phyloP scores from a whole-genome alignment of 2,888 invertebrate genomes.

The Mythimna loreyi region DNA sequence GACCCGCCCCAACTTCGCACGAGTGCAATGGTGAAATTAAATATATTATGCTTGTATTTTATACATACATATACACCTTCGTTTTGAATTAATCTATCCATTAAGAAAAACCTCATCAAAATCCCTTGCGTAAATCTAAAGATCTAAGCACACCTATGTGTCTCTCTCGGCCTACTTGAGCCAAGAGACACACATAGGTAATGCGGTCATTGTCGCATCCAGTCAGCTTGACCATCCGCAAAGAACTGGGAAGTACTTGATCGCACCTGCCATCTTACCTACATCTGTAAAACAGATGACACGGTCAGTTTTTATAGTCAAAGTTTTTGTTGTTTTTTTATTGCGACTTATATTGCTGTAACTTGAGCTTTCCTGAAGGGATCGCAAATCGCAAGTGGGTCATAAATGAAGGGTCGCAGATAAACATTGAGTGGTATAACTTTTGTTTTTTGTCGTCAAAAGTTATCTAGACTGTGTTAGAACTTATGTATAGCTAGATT shows the following conservation, averaged over 20 bases:
- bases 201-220: constrained; percentile 21
- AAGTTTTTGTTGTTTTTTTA: constrained; percentile 28
- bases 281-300: constrained; percentile 46
- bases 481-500: too few relatives aligned
- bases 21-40: too few relatives aligned
- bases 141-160: too few relatives aligned
- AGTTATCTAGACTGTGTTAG: too few relatives aligned
- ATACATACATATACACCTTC: too few relatives aligned
- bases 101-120: too few relatives aligned
- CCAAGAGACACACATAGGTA: too few relatives aligned
- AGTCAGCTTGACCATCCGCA: constrained; percentile 4
- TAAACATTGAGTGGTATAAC: constrained; percentile 3
- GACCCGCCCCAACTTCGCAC: too few relatives aligned
- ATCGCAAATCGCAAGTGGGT: background rate
- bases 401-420: constrained; percentile 13
- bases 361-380: background rate
- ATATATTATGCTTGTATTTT: too few relatives aligned
- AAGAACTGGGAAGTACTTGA: constrained; percentile 38
- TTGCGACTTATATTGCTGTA: constrained; percentile 2
- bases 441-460: background rate
- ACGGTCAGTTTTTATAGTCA: constrained; percentile 24
- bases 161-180: too few relatives aligned
- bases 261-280: constrained; percentile 49
- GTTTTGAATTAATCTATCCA: too few relatives aligned
- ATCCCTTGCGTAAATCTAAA: too few relatives aligned